Evolutionary conservation across 2,797 vertebrate genomes (phyloP).

Genomic region (Scomberomorus guttatus): DNA sequence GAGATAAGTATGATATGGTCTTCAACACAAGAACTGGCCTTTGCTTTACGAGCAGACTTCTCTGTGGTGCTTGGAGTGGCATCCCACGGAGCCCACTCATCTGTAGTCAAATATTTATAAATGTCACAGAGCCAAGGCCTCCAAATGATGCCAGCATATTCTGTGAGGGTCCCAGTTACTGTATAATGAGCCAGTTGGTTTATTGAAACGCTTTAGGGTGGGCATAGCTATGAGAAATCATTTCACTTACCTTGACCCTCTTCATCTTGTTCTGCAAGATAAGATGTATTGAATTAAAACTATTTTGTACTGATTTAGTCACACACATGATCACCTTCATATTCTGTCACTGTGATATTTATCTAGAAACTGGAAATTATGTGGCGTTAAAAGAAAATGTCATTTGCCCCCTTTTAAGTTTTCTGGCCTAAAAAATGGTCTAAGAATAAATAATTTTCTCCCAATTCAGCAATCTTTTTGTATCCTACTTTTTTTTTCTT

Average conservation of each 20-base stretch:
- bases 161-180: slow-evolving; percentile 28
- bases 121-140: slow-evolving; percentile 70
- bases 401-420: not conserved
- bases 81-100: slow-evolving; percentile 69
- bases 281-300: slow-evolving; percentile 5
- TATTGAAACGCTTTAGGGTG: slow-evolving; percentile 23
- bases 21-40: slow-evolving; percentile 47
- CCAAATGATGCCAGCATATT: slow-evolving; percentile 56
- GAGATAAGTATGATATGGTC: too few relatives aligned
- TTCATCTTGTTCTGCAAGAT: not conserved
- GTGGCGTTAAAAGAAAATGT: not conserved
- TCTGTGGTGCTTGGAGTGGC: slow-evolving; percentile 63
- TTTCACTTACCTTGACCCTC: slow-evolving; percentile 16
- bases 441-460: not conserved
- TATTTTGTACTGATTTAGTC: not conserved
- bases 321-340: not conserved
- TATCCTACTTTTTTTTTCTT: too few relatives aligned
- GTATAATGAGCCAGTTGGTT: slow-evolving; percentile 54
- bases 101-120: slow-evolving; percentile 82
- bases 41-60: slow-evolving; percentile 68
- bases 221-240: slow-evolving; percentile 13
- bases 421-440: not conserved
- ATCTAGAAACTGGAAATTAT: not conserved
- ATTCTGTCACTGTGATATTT: not conserved
- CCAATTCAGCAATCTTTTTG: not conserved